Base-by-base conservation (phyloP, 2,888 invertebrate species). In the Sturmia bella region DNA sequence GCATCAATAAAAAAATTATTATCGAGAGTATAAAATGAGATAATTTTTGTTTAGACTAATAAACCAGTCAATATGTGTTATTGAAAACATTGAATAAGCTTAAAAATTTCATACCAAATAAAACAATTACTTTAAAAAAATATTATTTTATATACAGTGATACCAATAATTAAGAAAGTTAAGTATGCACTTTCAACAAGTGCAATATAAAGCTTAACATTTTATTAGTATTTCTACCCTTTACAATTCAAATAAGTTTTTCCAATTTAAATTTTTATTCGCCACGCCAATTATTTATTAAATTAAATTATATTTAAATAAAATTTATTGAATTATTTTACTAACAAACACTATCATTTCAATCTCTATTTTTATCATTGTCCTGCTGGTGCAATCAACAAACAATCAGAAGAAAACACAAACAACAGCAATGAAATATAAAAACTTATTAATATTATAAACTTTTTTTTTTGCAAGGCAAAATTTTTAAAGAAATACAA, bases 311-410 rank as follows among this genome's bases (percentile, higher is more conserved):
- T 39, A 57, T 1, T 21, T 19, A 9, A 39, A 57, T 19, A 39
- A 41, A 39, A 19, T 41, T 41, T 3, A 19, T 12, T 43, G 21
- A 24, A 27, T 48, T 17, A 61, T 66, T 61, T 66, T 56, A 32
- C 57, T 57, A 73, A 74, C 56, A 69, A 73, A 64, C 24, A 45
- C 19, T 52, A 52, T 72, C 56, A 54, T 64, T 59, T 61, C 21
- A 39, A 66, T 77, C 37, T 37, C 11, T 57, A 15, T 66, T 57
- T 63, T 21, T 56, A 64, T 69, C 48, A 59, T 68, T 37, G 32
- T 73, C 63, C 63, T 64, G 43, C 27, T 56, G 52, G 15, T 54
- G 50, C 41, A 66, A 66, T 73, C 66, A 70, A 61, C 52, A 64
- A 73, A 63, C 63, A 59, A 76, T 68, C 39, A 52, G 41, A n/a